Base-by-base conservation (phyloP, 2,888 invertebrate genomes). In the Trissoscelio sp. region DNA sequence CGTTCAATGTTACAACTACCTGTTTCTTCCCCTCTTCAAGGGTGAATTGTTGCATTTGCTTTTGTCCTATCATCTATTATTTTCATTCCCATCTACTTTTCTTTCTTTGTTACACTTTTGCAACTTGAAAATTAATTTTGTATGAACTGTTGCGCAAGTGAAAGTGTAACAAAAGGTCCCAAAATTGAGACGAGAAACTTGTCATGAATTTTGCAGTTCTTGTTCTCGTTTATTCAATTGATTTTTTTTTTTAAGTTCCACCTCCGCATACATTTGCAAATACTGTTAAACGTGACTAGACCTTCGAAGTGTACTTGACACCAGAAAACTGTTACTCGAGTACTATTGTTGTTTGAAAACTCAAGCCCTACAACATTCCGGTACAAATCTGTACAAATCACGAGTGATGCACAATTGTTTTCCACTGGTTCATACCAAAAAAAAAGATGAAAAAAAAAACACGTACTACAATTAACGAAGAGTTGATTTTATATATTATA, bases 401-500 rank as follows among this genome's bases (percentile, higher is more conserved):
- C 20, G 18, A 64, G 16, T 14, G 28, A 39, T 53, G 53, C 55
- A 62, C 53, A 48, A 53, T 51, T 44, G 53, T 69, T 77, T 69
- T 60, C 20, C 62, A 67, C 53, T n/a, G 37, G 11, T 58, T 66
- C 64, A 37, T 37, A n/a, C n/a, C n/a, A n/a, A n/a, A n/a, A n/a
- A n/a, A n/a, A n/a, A n/a, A n/a, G n/a, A n/a, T n/a, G n/a, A n/a
- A 42, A 18, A 51, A 53, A 11, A 22, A 28, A 24, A 55, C 42
- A 39, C 7, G 53, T 58, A 12, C 53, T 44, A 64, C n/a, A 12
- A 55, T 37, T 57, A 39, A 16, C 24, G 48, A 53, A 7, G 3
- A 55, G 46, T 62, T 77, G 44, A 53, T 66, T 72, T 73, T 66
- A 16, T 66, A 79, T 62, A 60, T 53, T 62, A 37, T 24, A 66